Conservation (phyloP, 2,888 invertebrate genomes). For the Syrphus vitripennis region DNA sequence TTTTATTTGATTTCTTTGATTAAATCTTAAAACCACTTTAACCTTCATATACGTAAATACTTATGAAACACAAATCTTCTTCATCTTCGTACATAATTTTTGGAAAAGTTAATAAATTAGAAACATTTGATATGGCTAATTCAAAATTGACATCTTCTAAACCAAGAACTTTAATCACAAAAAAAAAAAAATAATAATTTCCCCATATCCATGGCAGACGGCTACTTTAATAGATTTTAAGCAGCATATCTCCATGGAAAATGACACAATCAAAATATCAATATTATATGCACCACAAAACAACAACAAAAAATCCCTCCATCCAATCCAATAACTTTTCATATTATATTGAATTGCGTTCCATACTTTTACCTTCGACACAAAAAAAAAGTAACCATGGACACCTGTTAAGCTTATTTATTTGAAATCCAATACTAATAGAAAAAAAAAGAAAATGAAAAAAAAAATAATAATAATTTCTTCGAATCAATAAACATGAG, state of each 20-base stretch:
- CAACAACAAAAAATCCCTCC: neutral
- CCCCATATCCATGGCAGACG: neutral
- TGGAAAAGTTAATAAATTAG: neutral
- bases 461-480: neutral
- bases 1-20: too few relatives aligned
- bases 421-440: constrained; percentile 31
- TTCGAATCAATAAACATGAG: neutral
- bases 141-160: neutral
- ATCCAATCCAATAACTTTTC: neutral
- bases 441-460: neutral
- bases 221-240: neutral
- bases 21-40: too few relatives aligned
- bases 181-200: neutral
- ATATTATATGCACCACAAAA: neutral
- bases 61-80: too few relatives aligned
- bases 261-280: neutral
- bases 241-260: neutral
- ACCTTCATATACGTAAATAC: too few relatives aligned
- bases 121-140: neutral
- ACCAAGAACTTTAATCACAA: too few relatives aligned
- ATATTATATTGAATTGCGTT: neutral
- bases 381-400: constrained; percentile 40
- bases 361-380: neutral
- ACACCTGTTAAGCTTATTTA: constrained; percentile 63
- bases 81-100: too few relatives aligned